Percentiles rank a stretch among this genome's conserved stretches.
Conservation (phyloP, 2,113 vertebrate genomes). For the Apistogramma diplotaenia region DNA sequence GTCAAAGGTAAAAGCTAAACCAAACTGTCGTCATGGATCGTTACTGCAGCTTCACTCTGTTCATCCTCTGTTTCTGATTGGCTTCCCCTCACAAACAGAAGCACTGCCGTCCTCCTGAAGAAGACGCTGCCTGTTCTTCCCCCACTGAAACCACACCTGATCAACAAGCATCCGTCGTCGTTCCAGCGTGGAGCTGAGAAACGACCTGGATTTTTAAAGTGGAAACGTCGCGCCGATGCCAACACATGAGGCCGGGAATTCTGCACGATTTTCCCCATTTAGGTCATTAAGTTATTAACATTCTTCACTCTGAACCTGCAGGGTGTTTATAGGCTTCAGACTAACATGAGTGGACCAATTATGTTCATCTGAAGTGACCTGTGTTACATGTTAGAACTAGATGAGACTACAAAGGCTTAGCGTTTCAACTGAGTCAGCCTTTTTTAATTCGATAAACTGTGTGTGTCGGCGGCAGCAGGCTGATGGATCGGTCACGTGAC, state of each 20-base stretch:
- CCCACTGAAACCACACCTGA: background rate
- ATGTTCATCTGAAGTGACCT: background rate
- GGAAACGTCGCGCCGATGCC: background rate
- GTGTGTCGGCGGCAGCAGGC: background rate
- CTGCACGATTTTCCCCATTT: background rate
- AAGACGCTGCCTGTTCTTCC: background rate
- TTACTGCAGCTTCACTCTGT: too few relatives aligned
- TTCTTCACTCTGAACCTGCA: background rate
- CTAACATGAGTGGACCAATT: background rate
- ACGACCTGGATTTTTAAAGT: background rate
- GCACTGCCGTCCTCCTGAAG: too few relatives aligned
- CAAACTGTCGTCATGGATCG: too few relatives aligned
- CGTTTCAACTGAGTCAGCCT: background rate
- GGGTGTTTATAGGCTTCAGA: fast-evolving
- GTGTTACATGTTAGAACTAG: background rate
- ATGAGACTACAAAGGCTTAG: background rate
- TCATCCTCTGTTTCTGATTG: background rate
- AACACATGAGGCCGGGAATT: background rate
- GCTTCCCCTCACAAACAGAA: background rate
- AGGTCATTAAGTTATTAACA: background rate
- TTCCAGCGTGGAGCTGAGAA: background rate
- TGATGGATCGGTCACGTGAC: background rate
- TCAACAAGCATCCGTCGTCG: background rate
- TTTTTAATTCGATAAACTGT: background rate
- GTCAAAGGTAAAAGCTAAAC: too few relatives aligned